Evolutionary conservation across 2,113 vertebrate species (phyloP).

Genomic region (Coreoperca whiteheadi): DNA sequence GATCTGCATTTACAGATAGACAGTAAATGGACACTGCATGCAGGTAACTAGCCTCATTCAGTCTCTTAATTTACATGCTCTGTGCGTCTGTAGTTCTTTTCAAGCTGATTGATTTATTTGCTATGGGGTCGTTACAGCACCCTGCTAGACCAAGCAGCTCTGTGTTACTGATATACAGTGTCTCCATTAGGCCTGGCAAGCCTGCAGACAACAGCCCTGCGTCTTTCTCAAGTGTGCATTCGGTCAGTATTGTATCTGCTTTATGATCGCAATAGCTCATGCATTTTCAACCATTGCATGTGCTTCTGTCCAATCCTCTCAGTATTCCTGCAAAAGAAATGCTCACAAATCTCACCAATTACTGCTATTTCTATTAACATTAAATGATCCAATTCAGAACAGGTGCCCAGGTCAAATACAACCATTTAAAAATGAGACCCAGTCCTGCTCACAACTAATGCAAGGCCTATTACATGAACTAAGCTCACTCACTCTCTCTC

Average conservation of each 20-base stretch:
- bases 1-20: background rate
- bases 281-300: background rate
- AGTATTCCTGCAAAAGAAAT: slow-evolving; percentile 1
- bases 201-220: slow-evolving; percentile 19
- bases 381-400: background rate
- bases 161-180: slow-evolving; percentile 51
- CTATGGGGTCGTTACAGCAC: slow-evolving; percentile 54
- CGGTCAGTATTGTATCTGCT: background rate
- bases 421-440: too few relatives aligned
- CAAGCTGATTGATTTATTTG: slow-evolving; percentile 71
- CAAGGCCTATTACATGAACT: slow-evolving; percentile 35
- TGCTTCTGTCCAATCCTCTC: background rate
- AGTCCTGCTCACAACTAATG: background rate
- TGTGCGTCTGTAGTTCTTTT: slow-evolving; percentile 54
- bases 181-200: slow-evolving; percentile 50
- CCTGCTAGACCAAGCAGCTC: slow-evolving; percentile 37
- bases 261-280: background rate
- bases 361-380: background rate
- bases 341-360: background rate
- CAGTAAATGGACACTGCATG: slow-evolving; percentile 16
- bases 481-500: background rate
- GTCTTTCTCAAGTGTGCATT: background rate
- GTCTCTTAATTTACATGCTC: slow-evolving; percentile 51
- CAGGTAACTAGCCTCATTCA: slow-evolving; percentile 32
- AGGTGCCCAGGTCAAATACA: background rate